These are phyloP conservation scores for Nesometra sesokonis DNA, from an alignment of 35 echinoderm and acorn worm genomes.

Conservation along the genomic window DNA sequence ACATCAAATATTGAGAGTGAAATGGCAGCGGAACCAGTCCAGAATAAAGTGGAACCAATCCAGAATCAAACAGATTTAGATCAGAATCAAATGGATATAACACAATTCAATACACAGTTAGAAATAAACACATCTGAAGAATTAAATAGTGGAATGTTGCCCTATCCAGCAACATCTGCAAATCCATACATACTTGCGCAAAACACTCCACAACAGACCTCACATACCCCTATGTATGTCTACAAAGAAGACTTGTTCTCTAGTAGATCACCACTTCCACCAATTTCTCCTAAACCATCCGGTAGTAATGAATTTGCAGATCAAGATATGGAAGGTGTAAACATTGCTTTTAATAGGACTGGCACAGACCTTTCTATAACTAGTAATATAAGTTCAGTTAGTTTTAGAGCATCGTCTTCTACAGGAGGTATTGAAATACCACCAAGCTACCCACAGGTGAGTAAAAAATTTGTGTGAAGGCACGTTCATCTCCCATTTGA, in stretches of 20 bases:
- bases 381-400: background rate
- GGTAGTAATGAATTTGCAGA: background rate
- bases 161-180: background rate
- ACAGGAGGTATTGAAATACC: background rate
- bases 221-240: background rate
- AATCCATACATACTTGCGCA: background rate
- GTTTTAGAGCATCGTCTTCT: background rate
- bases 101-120: background rate
- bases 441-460: slow-evolving; percentile 49
- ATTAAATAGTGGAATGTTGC: background rate
- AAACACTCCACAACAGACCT: background rate
- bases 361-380: background rate
- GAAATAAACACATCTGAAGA: background rate
- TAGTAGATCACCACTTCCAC: background rate
- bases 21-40: background rate
- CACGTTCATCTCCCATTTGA: too few species aligned
- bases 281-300: background rate
- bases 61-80: background rate
- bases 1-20: background rate
- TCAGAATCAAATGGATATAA: too few species aligned
- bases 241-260: background rate
- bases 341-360: background rate
- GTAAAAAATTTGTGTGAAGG: too few species aligned
- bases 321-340: background rate
- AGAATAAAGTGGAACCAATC: background rate